Conservation (phyloP, 30 jellyfish, hydroid and myxozoan genomes). For the Chironex yamaguchii region DNA sequence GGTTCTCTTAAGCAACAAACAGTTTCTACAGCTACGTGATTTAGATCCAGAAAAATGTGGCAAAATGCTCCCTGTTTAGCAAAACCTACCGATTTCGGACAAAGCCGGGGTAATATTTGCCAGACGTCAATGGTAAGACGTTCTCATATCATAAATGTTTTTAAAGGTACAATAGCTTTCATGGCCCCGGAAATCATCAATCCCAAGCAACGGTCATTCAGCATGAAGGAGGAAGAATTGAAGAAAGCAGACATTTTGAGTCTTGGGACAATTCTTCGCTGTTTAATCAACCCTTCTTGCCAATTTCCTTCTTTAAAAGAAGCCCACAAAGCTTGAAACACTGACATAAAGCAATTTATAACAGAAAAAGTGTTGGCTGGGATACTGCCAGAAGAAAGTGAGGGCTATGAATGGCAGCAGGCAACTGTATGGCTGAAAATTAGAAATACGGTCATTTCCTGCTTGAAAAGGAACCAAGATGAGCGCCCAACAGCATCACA, state of each 20-base stretch:
- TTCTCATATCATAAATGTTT: constrained; percentile 13
- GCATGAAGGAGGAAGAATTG: constrained; percentile 9
- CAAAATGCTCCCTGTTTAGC: constrained; percentile 3
- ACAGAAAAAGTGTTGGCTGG: not conserved
- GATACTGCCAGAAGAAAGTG: not conserved
- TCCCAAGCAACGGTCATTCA: not conserved
- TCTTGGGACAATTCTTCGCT: constrained; percentile 19
- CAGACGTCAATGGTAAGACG: not conserved
- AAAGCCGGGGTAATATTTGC: constrained; percentile 18
- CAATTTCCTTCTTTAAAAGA: not conserved
- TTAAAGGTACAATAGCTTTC: constrained; percentile 2
- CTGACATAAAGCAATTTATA: not conserved
- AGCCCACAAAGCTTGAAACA: not conserved
- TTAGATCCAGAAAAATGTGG: not conserved
- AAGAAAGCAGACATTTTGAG: constrained; percentile 19
- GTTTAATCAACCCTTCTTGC: not conserved
- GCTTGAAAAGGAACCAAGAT: not conserved
- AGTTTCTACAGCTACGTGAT: not conserved
- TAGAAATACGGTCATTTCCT: not conserved
- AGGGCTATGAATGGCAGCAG: not conserved
- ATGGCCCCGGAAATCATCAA: constrained; percentile 26
- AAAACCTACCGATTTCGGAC: not conserved
- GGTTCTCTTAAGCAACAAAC: not conserved
- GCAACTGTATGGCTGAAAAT: constrained; percentile 24
- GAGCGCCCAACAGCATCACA: not conserved